Evolutionary conservation across 2,113 vertebrate genomes (phyloP).

Genomic region (Ciconia stormi): DNA sequence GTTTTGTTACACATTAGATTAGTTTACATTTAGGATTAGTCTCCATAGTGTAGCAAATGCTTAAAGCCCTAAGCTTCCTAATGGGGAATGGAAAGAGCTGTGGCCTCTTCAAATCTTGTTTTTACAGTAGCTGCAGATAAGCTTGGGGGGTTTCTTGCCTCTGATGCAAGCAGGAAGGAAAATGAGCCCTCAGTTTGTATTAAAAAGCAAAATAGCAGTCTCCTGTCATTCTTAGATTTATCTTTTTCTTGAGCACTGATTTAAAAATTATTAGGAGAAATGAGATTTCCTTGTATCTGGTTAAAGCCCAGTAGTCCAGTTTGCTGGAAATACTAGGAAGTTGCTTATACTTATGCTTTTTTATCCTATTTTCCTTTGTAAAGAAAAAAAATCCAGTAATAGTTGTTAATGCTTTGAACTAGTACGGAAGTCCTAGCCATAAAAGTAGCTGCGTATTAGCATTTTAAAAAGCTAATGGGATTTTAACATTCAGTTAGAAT

Average conservation of each 20-base stretch:
- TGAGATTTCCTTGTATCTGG: background rate
- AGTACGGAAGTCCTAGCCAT: background rate
- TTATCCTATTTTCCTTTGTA: background rate
- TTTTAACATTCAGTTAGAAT: background rate
- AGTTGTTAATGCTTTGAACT: background rate
- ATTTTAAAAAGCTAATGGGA: background rate
- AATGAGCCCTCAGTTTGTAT: background rate
- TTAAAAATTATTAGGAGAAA: background rate
- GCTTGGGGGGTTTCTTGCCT: background rate
- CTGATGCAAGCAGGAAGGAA: background rate
- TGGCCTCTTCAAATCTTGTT: slow-evolving; percentile 12
- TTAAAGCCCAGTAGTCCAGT: background rate
- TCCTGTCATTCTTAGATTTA: background rate
- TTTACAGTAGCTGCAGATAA: background rate
- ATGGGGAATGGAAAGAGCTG: background rate
- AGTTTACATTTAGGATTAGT: slow-evolving; percentile 17
- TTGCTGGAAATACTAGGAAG: background rate
- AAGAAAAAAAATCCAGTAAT: background rate
- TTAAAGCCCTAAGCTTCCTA: background rate
- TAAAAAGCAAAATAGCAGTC: background rate
- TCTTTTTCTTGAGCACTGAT: background rate
- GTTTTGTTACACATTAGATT: background rate
- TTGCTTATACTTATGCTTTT: background rate
- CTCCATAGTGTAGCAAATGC: background rate
- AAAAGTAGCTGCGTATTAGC: background rate